These are phyloP conservation scores for Chydorus sphaericus DNA, from an alignment of 2,888 invertebrate genomes.

Conservation along the genomic window DNA sequence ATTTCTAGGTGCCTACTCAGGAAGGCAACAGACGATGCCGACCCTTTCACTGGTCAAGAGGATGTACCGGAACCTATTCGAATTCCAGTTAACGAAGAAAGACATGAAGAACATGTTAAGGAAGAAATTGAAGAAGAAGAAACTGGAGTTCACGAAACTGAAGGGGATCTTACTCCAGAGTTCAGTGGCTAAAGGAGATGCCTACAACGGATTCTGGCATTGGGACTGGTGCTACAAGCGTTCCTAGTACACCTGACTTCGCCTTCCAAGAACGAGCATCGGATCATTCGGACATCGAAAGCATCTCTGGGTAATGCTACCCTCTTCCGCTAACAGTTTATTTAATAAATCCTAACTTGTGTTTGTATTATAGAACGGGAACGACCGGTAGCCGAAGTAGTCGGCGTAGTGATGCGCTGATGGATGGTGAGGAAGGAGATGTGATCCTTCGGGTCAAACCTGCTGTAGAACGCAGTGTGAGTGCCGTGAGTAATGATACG, in stretches of 20 bases:
- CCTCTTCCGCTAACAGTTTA: not conserved
- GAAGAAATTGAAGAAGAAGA: not conserved
- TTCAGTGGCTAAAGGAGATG: too few relatives aligned
- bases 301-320: not conserved
- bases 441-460: constrained; percentile 50
- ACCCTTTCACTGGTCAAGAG: not conserved
- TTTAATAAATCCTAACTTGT: not conserved
- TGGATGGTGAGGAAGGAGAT: constrained; percentile 39
- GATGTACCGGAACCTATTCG: not conserved
- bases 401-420: not conserved
- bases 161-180: too few relatives aligned
- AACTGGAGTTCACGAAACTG: not conserved
- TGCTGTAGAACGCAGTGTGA: constrained; percentile 18
- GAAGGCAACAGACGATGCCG: not conserved
- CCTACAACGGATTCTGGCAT: not conserved
- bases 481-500: not conserved
- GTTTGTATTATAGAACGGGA: not conserved
- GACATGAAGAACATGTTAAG: not conserved
- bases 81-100: not conserved
- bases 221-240: not conserved
- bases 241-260: constrained; percentile 19
- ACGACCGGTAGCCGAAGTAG: constrained; percentile 10
- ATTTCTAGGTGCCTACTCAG: not conserved
- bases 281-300: constrained; percentile 7
- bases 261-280: constrained; percentile 22